Evolutionary conservation across 2,113 vertebrate genomes (phyloP).

Genomic region (Hippotragus niger): DNA sequence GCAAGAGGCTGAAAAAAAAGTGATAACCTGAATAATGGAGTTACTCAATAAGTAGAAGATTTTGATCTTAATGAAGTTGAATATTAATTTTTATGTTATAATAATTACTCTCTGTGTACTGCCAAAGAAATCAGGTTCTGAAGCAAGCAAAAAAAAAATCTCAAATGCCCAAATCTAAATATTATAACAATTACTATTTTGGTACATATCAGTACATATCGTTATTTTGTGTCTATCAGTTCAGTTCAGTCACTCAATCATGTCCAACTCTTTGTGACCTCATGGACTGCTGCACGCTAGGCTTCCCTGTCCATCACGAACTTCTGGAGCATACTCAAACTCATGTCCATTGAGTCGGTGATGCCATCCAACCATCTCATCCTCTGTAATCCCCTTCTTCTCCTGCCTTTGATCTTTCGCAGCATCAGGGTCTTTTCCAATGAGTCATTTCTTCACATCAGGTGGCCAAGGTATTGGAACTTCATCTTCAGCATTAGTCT

Average conservation of each 20-base stretch:
- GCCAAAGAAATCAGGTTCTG: neutral
- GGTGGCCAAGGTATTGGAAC: neutral
- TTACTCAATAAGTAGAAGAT: neutral
- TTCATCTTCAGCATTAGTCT: neutral
- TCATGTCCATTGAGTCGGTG: neutral
- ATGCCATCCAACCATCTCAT: neutral
- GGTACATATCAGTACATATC: neutral
- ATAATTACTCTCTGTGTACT: neutral
- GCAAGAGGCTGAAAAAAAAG: neutral
- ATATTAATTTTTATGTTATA: neutral
- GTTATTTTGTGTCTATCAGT: neutral
- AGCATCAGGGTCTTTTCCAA: neutral
- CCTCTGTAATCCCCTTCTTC: neutral
- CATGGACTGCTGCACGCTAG: neutral
- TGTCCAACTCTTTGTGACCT: neutral
- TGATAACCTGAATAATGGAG: neutral
- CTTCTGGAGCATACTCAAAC: neutral
- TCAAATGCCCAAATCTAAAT: neutral
- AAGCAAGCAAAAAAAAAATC: neutral
- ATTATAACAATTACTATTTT: neutral
- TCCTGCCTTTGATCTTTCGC: neutral
- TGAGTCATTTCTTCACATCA: neutral
- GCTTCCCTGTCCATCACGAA: neutral
- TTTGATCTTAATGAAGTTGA: neutral
- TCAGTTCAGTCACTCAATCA: neutral